Conservation (phyloP, 2,797 vertebrate genomes). For the Muscicapa comitata region DNA sequence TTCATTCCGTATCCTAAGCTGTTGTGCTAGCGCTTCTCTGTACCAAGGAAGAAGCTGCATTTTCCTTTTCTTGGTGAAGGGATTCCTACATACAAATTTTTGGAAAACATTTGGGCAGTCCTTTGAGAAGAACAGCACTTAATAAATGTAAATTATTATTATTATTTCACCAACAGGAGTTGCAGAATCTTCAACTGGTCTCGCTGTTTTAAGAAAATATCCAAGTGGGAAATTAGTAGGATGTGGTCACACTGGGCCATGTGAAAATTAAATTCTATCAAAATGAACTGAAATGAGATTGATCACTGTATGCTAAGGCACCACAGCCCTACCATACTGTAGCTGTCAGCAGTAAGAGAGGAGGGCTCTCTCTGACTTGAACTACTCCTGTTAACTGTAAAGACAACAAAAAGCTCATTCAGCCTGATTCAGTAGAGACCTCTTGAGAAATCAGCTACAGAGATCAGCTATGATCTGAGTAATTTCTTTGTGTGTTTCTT, state of each 20-base stretch:
- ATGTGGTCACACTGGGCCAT: constrained; percentile 35
- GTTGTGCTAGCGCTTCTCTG: background rate
- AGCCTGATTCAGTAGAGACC: constrained; percentile 7
- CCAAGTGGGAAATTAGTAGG: constrained; percentile 63
- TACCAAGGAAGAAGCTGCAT: background rate
- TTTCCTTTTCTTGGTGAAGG: constrained; percentile 20
- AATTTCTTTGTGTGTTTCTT: constrained; percentile 26
- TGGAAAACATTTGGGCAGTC: constrained; percentile 27
- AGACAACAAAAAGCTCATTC: constrained; percentile 46
- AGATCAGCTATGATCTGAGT: background rate
- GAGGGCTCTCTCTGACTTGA: constrained; percentile 27
- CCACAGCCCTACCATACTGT: background rate
- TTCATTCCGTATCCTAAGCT: background rate
- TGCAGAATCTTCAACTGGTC: constrained; percentile 53
- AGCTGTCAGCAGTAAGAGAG: constrained; percentile 45
- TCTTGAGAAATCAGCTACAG: constrained; percentile 39
- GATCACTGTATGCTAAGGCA: constrained; percentile 34
- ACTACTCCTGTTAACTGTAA: constrained; percentile 22
- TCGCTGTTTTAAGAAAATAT: constrained; percentile 53
- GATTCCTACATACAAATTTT: constrained; percentile 39
- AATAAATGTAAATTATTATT: constrained; percentile 61
- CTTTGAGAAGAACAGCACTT: constrained; percentile 46
- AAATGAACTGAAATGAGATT: constrained; percentile 60
- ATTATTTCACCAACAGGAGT: constrained; percentile 42
- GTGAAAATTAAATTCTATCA: constrained; percentile 61